Percentiles rank a stretch among this genome's conserved stretches.
These are phyloP conservation scores for Sorex araneus DNA, from an alignment of 2,113 vertebrate species.

Conservation along the genomic window DNA sequence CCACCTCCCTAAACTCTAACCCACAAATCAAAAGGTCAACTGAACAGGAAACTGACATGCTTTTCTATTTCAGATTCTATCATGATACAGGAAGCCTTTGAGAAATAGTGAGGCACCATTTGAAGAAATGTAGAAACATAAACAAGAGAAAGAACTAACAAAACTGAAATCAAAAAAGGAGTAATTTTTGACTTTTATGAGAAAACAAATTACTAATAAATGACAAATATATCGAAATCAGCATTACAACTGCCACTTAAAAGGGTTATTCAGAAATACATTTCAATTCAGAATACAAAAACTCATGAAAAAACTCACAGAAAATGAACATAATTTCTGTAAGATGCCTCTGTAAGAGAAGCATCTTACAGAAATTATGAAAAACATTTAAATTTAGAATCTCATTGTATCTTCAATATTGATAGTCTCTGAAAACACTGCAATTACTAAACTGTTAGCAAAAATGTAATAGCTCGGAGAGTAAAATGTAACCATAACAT, in stretches of 20 bases:
- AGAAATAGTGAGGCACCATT: background rate
- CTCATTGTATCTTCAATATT: constrained; percentile 15
- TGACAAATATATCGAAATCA: background rate
- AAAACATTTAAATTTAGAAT: constrained; percentile 41
- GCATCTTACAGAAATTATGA: constrained; percentile 44
- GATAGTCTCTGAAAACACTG: constrained; percentile 48
- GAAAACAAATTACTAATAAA: background rate
- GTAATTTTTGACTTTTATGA: background rate
- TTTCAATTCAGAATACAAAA: constrained; percentile 38
- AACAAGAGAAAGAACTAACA: background rate
- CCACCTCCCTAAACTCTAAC: background rate
- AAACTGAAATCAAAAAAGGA: constrained; percentile 50
- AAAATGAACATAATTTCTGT: no score
- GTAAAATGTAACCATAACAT: constrained; percentile 37
- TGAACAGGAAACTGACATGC: background rate
- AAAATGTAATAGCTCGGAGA: constrained; percentile 22
- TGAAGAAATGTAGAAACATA: constrained; percentile 31
- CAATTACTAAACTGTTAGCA: constrained; percentile 58
- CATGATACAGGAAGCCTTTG: background rate
- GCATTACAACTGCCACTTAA: constrained; percentile 39
- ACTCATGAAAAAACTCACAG: constrained; percentile 19
- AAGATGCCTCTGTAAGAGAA: no score
- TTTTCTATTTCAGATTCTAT: background rate
- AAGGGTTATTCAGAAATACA: constrained; percentile 55
- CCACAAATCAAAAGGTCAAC: constrained; percentile 1